These are phyloP conservation scores for Orientallactaga sibirica DNA, from an alignment of 2,797 vertebrate genomes.

Conservation along the genomic window DNA sequence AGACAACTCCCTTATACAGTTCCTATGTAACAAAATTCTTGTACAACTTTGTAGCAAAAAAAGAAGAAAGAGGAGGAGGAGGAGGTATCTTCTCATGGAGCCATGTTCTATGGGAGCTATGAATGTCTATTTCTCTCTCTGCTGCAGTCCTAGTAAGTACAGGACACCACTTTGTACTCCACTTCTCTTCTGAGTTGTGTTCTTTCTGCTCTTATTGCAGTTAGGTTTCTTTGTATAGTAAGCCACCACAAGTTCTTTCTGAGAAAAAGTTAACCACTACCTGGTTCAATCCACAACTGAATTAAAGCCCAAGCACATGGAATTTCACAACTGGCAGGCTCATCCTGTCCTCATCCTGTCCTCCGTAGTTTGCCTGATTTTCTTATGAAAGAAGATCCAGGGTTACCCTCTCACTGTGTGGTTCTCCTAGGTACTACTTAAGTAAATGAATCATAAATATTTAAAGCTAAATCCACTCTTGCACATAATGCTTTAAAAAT, in stretches of 20 bases:
- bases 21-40: neutral
- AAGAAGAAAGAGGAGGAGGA: neutral
- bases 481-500: constrained; percentile 47
- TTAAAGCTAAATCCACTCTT: constrained; percentile 56
- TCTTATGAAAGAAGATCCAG: constrained; percentile 27
- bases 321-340: neutral
- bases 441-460: constrained; percentile 57
- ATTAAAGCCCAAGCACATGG: neutral
- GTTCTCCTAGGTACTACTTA: constrained; percentile 60
- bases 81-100: neutral
- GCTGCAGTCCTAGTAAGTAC: neutral
- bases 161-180: neutral
- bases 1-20: neutral
- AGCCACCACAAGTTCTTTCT: neutral
- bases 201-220: neutral
- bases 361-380: neutral
- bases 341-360: neutral
- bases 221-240: constrained; percentile 16
- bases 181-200: neutral
- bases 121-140: constrained; percentile 11
- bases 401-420: neutral
- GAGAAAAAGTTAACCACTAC: neutral
- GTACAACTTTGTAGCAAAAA: neutral
- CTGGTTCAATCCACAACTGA: neutral
- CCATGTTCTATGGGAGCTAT: neutral